A percentile compares a stretch with the other conserved stretches of the same genome.
Conservation (phyloP, 1,140 invertebrate genomes). For the Drosophila ambigua region DNA sequence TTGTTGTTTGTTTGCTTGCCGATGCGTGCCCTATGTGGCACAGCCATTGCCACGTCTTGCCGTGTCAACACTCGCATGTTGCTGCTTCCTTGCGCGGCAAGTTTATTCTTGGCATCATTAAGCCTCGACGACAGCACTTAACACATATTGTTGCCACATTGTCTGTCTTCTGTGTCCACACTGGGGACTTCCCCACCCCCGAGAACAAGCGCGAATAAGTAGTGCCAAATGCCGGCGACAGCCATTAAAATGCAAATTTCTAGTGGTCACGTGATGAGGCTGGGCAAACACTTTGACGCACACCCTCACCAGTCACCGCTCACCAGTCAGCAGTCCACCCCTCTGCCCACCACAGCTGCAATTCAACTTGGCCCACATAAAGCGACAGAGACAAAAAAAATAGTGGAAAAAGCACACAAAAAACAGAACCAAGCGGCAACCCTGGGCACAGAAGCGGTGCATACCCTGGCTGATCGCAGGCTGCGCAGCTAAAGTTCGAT, state of each 20-base stretch:
- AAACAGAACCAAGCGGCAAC: background rate
- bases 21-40: slow-evolving; percentile 42
- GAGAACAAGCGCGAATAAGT: slow-evolving; percentile 46
- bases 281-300: slow-evolving; percentile 39
- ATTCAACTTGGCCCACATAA: slow-evolving; percentile 60
- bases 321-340: too few species aligned
- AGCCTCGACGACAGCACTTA: slow-evolving; percentile 72
- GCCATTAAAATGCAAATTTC: slow-evolving; percentile 79
- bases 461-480: too few species aligned
- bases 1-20: slow-evolving; percentile 49
- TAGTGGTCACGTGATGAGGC: slow-evolving; percentile 74
- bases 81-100: slow-evolving; percentile 15
- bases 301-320: too few species aligned
- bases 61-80: slow-evolving; percentile 31
- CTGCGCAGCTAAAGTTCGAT: too few species aligned
- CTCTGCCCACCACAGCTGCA: slow-evolving; percentile 17
- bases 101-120: slow-evolving; percentile 82
- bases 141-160: slow-evolving; percentile 67
- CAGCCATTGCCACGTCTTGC: slow-evolving; percentile 21
- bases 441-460: too few species aligned
- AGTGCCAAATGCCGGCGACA: slow-evolving; percentile 59
- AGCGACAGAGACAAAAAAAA: slow-evolving; percentile 14
- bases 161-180: slow-evolving; percentile 12
- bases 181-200: too few species aligned
- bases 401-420: background rate